A percentile compares a stretch with the other conserved stretches of the same genome.
Conservation (phyloP, 1,140 invertebrate genomes). For the Drosophila prosaltans region DNA sequence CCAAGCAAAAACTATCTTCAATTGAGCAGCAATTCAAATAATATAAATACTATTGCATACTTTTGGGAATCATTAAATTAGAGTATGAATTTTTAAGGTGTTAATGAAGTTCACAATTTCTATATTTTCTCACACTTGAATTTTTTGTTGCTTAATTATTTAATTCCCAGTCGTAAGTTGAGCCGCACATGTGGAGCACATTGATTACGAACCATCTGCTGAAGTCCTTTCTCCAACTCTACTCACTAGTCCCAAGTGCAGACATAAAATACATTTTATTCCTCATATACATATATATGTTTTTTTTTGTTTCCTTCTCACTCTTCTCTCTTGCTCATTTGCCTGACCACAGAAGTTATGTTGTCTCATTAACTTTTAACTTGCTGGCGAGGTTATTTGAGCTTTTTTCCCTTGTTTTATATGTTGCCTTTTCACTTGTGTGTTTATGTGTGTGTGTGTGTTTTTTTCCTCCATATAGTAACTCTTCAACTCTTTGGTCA, state of each 20-base stretch:
- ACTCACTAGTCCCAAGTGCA: slow-evolving; percentile 26
- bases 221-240: slow-evolving; percentile 13
- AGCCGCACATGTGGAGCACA: slow-evolving; percentile 36
- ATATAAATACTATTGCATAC: not conserved
- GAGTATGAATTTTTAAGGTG: not conserved
- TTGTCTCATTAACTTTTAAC: slow-evolving; percentile 83
- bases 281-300: not conserved
- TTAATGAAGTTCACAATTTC: not conserved
- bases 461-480: slow-evolving; percentile 26
- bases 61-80: not conserved
- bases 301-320: slow-evolving; percentile 34
- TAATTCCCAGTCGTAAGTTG: slow-evolving; percentile 46
- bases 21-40: too few relatives aligned
- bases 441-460: slow-evolving; percentile 14
- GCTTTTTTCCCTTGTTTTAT: slow-evolving; percentile 43
- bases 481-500: slow-evolving; percentile 61
- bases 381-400: slow-evolving; percentile 73
- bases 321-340: slow-evolving; percentile 50
- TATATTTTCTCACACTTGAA: not conserved
- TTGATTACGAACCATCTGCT: slow-evolving; percentile 41
- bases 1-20: too few relatives aligned
- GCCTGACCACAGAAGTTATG: slow-evolving; percentile 76
- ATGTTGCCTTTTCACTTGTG: slow-evolving; percentile 41
- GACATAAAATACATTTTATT: slow-evolving; percentile 3
- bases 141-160: slow-evolving; percentile 43